Evolutionary conservation across 2,888 invertebrate genomes (phyloP), one percentile per base, ranked within the genome.

Genomic region (Ormyrus pomaceus): DNA sequence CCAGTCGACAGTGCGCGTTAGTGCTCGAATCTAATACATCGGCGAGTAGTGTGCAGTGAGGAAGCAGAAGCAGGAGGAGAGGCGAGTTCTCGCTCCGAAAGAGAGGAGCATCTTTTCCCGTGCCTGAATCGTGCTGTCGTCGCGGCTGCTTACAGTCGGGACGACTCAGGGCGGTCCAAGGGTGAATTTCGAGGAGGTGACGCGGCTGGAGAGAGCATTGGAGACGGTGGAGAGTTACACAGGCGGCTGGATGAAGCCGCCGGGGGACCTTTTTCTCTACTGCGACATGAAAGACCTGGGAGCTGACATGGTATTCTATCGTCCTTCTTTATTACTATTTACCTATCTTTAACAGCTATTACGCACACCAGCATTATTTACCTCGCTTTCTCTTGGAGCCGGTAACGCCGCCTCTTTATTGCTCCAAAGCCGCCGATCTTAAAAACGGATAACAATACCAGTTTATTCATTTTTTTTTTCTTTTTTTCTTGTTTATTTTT

Each of bases 241-340:
- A 87, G 88, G 88, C 89, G 89, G 90, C 88, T 89, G 88, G 93
- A 94, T 94, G 94, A 94, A 94, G 93, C 93, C 94, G 91, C 93
- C 93, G 92, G 93, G 93, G 92, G 93, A 93, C 90, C 92, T 93
- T 91, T 94, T 94, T 92, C 93, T 93, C 91, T 92, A 93, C 92
- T 92, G 93, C 92, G 94, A 94, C 93, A 95, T 95, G 94, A 94
- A 94, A 93, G 94, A 94, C 92, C 94, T 95, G 94, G 95, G 95
- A 93, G 95, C 95, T 92, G 95, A 95, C 92, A 95, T 95, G 95
- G 95, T 95, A 92, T 77, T 79, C 48, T 34, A 34, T 50, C 6
- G 58, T 70, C 10, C 50, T 58, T n/a, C 0, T 13, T 9, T 50
- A 6, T 34, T n/a, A n/a, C 19, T 55, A 5, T 55, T 55, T 55